A percentile compares a stretch with the other conserved stretches of the same genome.
These are phyloP conservation scores for Phaethon lepturus DNA, from an alignment of 2,113 vertebrate genomes.

Conservation along the genomic window DNA sequence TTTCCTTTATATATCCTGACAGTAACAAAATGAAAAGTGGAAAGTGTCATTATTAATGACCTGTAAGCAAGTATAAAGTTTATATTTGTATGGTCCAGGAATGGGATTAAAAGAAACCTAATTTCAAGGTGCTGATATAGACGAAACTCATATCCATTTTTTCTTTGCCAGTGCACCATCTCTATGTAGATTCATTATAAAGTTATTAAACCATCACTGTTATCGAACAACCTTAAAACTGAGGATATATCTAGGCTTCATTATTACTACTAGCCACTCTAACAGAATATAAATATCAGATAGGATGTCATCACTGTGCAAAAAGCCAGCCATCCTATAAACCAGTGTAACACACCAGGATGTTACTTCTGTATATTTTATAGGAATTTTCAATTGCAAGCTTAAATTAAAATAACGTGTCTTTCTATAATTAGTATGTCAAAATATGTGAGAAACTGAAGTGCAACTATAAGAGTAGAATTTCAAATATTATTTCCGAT, in stretches of 20 bases:
- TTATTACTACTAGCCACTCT: background rate
- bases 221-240: background rate
- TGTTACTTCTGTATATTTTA: background rate
- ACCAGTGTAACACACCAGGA: background rate
- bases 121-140: background rate
- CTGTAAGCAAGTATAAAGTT: background rate
- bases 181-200: background rate
- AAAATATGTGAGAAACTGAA: background rate
- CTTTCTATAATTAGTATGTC: background rate
- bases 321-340: background rate
- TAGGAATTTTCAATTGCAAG: background rate
- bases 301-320: background rate
- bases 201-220: background rate
- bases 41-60: background rate
- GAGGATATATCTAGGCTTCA: background rate
- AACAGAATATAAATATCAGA: background rate
- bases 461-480: background rate
- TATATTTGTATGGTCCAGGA: background rate
- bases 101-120: background rate
- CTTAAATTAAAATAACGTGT: conserved; percentile 3
- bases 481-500: conserved; percentile 6
- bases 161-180: background rate
- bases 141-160: background rate
- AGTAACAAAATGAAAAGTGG: background rate
- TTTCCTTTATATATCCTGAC: background rate